Percentiles rank a stretch among this genome's conserved stretches.
phyloP scores from a whole-genome alignment of 37 sponge, comb jelly and placozoan species.

The Cliona cf. orientalis region DNA sequence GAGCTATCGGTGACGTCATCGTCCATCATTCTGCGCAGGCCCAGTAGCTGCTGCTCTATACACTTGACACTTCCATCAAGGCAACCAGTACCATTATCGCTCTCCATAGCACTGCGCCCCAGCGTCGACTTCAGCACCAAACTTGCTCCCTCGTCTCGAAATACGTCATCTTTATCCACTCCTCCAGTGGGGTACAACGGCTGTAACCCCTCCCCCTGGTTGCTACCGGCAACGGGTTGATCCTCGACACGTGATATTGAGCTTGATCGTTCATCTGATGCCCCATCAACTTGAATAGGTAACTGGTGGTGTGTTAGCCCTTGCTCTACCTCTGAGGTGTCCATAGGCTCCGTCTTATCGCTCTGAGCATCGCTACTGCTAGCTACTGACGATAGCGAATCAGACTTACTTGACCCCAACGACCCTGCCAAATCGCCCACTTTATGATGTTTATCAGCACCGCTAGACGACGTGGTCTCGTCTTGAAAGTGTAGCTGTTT shows the following conservation, averaged over 20 bases:
- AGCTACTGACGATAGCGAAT: neutral
- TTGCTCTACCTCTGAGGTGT: neutral
- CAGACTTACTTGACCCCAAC: neutral
- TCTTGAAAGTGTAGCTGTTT: conserved; percentile 6
- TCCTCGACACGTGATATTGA: too few species aligned
- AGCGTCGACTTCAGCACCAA: too few species aligned
- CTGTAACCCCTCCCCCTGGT: too few species aligned
- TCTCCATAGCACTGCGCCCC: too few species aligned
- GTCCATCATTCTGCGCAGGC: conserved; percentile 29
- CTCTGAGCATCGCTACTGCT: neutral
- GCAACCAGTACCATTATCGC: neutral
- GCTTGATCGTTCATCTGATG: too few species aligned
- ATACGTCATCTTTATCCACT: too few species aligned
- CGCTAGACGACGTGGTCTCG: neutral
- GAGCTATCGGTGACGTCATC: conserved; percentile 28
- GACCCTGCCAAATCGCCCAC: neutral
- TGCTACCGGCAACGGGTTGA: too few species aligned
- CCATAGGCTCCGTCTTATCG: neutral
- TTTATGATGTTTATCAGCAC: neutral
- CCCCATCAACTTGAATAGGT: conserved; percentile 37
- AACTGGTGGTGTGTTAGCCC: conserved; percentile 7
- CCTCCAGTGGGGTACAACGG: too few species aligned
- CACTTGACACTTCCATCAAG: neutral
- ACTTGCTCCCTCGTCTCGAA: too few species aligned
- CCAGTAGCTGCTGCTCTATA: neutral